A percentile compares a stretch with the other conserved stretches of the same genome.
Conservation (phyloP, 2,113 vertebrate genomes). For the Pelusios castaneus region DNA sequence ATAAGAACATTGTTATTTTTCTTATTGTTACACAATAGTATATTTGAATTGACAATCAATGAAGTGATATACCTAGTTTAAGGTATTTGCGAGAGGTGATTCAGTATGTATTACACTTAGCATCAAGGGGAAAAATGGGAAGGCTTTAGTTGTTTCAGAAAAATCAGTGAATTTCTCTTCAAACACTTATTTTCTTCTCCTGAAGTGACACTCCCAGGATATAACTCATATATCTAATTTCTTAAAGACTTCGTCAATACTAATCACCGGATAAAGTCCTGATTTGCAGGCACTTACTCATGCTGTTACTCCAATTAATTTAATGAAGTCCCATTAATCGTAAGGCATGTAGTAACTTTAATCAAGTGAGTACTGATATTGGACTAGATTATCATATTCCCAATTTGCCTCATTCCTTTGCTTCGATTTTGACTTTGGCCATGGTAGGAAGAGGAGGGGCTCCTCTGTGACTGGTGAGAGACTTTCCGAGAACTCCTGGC, state of each 20-base stretch:
- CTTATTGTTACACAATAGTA: not conserved
- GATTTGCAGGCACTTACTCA: not conserved
- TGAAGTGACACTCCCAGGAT: not conserved
- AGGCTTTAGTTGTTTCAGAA: not conserved
- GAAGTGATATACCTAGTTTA: not conserved
- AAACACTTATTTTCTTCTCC: not conserved
- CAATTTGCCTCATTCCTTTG: not conserved
- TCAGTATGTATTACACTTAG: not conserved
- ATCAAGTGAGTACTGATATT: not conserved
- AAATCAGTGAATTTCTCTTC: not conserved
- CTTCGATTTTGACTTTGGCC: not conserved
- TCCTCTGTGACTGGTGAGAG: not conserved
- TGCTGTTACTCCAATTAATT: not conserved
- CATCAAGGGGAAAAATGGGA: not conserved
- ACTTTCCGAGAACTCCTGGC: not conserved
- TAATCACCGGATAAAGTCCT: not conserved
- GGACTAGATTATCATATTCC: not conserved
- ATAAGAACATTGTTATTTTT: not conserved
- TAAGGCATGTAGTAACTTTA: not conserved
- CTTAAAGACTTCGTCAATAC: not conserved
- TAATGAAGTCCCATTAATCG: not conserved
- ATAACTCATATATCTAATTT: not conserved
- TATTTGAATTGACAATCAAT: not conserved
- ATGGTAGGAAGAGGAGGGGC: not conserved
- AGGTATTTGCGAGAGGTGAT: not conserved